phyloP scores from a whole-genome alignment of 1,140 invertebrate genomes.

The Drosophila mojavensis region DNA sequence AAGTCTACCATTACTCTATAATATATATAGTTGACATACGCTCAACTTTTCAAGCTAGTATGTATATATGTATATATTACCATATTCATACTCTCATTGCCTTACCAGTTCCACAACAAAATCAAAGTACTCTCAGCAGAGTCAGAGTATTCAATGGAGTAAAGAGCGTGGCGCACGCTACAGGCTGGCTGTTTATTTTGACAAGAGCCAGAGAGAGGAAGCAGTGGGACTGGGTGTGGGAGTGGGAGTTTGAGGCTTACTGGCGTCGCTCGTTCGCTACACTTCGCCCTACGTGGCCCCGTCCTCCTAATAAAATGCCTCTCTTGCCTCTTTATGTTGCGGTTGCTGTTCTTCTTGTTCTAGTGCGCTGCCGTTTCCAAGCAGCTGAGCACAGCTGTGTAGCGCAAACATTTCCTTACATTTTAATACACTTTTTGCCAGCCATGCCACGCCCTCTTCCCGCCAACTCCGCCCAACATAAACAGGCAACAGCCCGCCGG shows the following conservation, averaged over 20 bases:
- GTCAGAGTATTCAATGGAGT: not conserved
- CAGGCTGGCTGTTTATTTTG: constrained; percentile 48
- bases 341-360: constrained; percentile 62
- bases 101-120: not conserved
- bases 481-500: constrained; percentile 66
- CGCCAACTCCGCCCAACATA: constrained; percentile 31
- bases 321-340: constrained; percentile 38
- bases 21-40: too few species aligned
- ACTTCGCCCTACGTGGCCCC: constrained; percentile 7
- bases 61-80: too few species aligned
- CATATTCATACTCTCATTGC: not conserved
- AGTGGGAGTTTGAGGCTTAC: not conserved
- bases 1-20: too few species aligned
- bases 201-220: not conserved
- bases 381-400: constrained; percentile 75
- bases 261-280: not conserved
- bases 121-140: not conserved
- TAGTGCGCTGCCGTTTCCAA: constrained; percentile 63
- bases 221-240: not conserved
- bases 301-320: constrained; percentile 36
- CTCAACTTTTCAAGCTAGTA: too few species aligned
- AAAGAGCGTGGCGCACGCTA: constrained; percentile 33
- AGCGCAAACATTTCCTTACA: constrained; percentile 61
- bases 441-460: constrained; percentile 9
- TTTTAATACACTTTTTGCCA: constrained; percentile 76